Evolutionary conservation across 2,113 vertebrate species (phyloP), one percentile per base, ranked within the genome.

Genomic region (Fulmarus glacialis): DNA sequence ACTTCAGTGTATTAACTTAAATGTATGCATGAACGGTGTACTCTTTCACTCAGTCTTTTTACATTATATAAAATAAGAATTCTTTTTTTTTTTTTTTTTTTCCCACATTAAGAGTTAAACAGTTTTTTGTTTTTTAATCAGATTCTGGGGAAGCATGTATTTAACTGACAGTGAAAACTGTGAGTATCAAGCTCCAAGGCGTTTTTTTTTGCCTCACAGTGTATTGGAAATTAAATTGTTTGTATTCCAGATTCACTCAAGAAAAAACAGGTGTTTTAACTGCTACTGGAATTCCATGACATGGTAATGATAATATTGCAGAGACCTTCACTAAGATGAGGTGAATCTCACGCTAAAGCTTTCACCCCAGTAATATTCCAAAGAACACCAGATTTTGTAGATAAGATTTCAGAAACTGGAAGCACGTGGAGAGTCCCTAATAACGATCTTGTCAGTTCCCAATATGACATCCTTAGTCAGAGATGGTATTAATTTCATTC

Each of bases 361-460:
- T 90, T 78, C 36, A 83, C 11, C 6, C 22, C 63, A 21, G 16
- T 59, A 88, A 58, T 73, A 40, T 32, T 12, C 18, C 36, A 92
- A 62, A 62, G 22, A 88, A 60, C 62, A 82, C 4, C 38, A 58
- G 22, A 63, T 22, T 6, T 59, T 58, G 9, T 55, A 60, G 24
- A 55, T 68, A 87, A n/a, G 7, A 81, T 64, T 82, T 72, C 48
- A 80, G 53, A 90, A 89, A 53, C 17, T 38, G 20, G 34, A 86
- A 93, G 42, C 9, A 50, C 0, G 0, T 32, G 22, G 3, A 55
- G 9, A 75, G 27, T 56, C 36, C 23, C 27, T 60, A 48, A 77
- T 4, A 84, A 6, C 5, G 53, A 68, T 45, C 40, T 89, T 73
- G 30, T 66, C 15, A 34, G 26, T 48, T 91, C 5, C 18, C 21